A percentile compares a stretch with the other conserved stretches of the same genome.
phyloP scores from a whole-genome alignment of 2,797 vertebrate species.

The Staurois parvus region DNA sequence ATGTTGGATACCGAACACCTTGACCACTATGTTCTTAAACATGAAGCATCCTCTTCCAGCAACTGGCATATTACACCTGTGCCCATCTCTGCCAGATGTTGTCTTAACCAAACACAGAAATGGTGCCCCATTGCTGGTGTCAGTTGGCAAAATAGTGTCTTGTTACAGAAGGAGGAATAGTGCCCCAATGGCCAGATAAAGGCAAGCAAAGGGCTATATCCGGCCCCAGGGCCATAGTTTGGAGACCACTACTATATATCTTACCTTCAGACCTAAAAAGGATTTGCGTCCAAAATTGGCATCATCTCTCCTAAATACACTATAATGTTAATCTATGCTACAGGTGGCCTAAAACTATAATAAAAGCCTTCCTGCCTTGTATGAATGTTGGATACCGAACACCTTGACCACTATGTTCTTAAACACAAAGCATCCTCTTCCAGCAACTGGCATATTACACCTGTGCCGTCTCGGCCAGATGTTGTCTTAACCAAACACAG shows the following conservation, averaged over 20 bases:
- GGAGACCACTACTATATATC: no score
- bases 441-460: slow-evolving; percentile 17
- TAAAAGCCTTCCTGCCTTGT: not conserved
- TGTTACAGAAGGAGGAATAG: no score
- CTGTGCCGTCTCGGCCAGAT: slow-evolving; percentile 45
- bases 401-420: not conserved
- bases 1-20: not conserved
- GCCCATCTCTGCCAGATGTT: slow-evolving; percentile 39
- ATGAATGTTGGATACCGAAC: not conserved
- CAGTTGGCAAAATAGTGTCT: no score
- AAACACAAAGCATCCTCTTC: not conserved
- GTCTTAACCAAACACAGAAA: slow-evolving; percentile 38
- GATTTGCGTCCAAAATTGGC: no score
- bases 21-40: not conserved
- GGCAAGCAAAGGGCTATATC: no score
- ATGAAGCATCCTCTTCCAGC: not conserved
- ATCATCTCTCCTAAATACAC: no score
- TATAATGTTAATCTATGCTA: no score
- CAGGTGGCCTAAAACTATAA: no score
- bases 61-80: slow-evolving; percentile 42
- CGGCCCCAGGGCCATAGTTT: no score
- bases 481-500: slow-evolving; percentile 37
- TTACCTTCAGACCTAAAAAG: no score
- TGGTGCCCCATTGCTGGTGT: no score
- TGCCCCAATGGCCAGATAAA: no score